Evolutionary conservation across 1,140 invertebrate species (phyloP).

Genomic region (Zaprionus camerounensis): DNA sequence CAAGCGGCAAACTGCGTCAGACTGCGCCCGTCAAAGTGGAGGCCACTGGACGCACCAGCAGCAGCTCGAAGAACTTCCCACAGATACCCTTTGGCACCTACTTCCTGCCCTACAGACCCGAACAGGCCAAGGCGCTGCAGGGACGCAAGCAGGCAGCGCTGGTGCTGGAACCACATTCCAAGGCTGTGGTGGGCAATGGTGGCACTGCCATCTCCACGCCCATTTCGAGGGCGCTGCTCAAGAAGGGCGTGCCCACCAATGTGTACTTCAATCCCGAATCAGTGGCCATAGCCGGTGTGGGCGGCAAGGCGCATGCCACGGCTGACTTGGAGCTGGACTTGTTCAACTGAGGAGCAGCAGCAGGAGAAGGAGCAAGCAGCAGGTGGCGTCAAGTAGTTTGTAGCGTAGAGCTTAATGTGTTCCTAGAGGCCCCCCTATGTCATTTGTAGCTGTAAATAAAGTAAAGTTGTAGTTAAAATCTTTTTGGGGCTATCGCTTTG

Average conservation of each 20-base stretch:
- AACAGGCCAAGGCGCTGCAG: constrained; percentile 49
- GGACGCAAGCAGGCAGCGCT: constrained; percentile 84
- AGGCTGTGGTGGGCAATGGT: constrained; percentile 87
- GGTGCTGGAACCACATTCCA: constrained; percentile 87
- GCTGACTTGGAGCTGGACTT: constrained; percentile 86
- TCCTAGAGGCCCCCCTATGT: constrained; percentile 51
- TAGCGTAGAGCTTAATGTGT: constrained; percentile 39
- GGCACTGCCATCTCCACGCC: constrained; percentile 89
- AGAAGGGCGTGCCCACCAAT: constrained; percentile 85
- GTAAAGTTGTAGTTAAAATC: constrained; percentile 47
- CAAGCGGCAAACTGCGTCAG: constrained; percentile 2
- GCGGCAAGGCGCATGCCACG: constrained; percentile 89
- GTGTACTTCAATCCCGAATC: constrained; percentile 88
- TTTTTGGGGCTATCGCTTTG: constrained; percentile 39
- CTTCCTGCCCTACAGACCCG: constrained; percentile 70
- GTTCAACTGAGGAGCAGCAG: constrained; percentile 60
- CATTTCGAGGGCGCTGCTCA: constrained; percentile 86
- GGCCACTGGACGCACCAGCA: constrained; percentile 76
- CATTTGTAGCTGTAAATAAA: constrained; percentile 73
- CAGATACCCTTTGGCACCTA: constrained; percentile 77
- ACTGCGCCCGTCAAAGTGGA: constrained; percentile 68
- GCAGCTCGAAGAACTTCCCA: constrained; percentile 62
- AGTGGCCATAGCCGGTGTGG: constrained; percentile 89
- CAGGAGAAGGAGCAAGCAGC: background rate
- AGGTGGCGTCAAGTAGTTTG: constrained; percentile 24